A percentile compares a stretch with the other conserved stretches of the same genome.
These are phyloP conservation scores for Merluccius polli DNA, from an alignment of 2,797 vertebrate genomes.

Conservation along the genomic window DNA sequence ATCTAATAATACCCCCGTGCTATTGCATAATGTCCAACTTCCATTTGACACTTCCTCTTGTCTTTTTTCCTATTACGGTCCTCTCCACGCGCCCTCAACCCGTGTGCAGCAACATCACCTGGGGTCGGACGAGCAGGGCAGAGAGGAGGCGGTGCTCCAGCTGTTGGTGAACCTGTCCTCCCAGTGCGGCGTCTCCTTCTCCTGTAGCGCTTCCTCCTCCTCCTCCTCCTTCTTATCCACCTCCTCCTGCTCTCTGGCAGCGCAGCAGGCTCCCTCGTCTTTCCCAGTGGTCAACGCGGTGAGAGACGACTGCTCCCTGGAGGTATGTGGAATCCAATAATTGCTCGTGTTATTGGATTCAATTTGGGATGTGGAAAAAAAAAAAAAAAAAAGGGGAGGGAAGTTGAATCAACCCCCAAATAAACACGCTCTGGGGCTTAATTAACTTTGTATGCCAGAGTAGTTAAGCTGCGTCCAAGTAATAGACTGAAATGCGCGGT, in stretches of 20 bases:
- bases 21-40: neutral
- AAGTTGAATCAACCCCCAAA: neutral
- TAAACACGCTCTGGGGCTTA: neutral
- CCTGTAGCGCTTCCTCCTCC: slow-evolving; percentile 67
- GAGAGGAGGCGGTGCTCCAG: slow-evolving; percentile 81
- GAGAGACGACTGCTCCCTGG: slow-evolving; percentile 75
- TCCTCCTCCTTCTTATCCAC: slow-evolving; percentile 49
- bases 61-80: neutral
- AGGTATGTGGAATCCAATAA: slow-evolving; percentile 51
- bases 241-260: slow-evolving; percentile 55
- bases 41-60: neutral
- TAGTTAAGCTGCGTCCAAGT: neutral
- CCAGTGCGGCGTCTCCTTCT: slow-evolving; percentile 81
- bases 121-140: slow-evolving; percentile 78
- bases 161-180: slow-evolving; percentile 84
- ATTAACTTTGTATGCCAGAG: neutral
- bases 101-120: slow-evolving; percentile 79
- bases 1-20: too few relatives aligned
- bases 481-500: neutral
- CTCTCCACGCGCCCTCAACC: slow-evolving; percentile 15
- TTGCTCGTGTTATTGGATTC: slow-evolving; percentile 4
- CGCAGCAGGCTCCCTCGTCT: slow-evolving; percentile 42
- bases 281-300: slow-evolving; percentile 75
- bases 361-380: neutral
- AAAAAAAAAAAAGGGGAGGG: neutral